Evolutionary conservation across 2,113 vertebrate species (phyloP), one percentile per base, ranked within the genome.

Genomic region (Petroica traversi): DNA sequence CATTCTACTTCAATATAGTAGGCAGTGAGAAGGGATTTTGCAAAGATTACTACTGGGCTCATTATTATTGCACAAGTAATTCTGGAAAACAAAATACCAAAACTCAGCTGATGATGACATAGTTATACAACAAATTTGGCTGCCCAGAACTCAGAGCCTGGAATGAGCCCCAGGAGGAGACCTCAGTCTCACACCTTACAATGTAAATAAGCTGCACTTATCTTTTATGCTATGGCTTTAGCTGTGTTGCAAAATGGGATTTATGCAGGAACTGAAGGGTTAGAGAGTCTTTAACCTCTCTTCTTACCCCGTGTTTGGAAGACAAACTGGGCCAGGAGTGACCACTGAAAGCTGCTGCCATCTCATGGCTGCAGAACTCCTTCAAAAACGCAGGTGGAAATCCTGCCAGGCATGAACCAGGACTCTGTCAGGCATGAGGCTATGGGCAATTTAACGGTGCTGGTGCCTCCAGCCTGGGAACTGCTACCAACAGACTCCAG

Each of bases 21-120:
- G 62, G 84, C 95, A 92, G 63, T 34, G 81, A 90, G 94, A 86
- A 88, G 45, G 81, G 83, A 94, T 94, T 89, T 95, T 94, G 62
- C 67, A 79, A 91, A 96, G 90, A 95, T 96, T 95, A 91, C 94
- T 95, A 79, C 81, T 85, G 71, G 68, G 85, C 71, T 95, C 29
- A 62, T 94, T 94, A 93, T 78, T 88, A 89, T 89, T 95, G 85
- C 90, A 85, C 88, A 92, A 85, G 71, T 77, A 83, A 67, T 85
- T 95, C 82, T 77, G 90, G 72, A 97, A 95, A 97, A 95, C 93
- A 95, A 95, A 93, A 92, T 92, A 83, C 96, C 95, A 88, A 86
- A 96, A 75, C 95, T 95, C 94, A 95, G 89, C 92, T 95, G 93
- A 92, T 58, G 63, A 84, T 95, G 88, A 90, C 55, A 91, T 19